Conservation (phyloP, 2,888 invertebrate genomes). For the Cryptus armator region DNA sequence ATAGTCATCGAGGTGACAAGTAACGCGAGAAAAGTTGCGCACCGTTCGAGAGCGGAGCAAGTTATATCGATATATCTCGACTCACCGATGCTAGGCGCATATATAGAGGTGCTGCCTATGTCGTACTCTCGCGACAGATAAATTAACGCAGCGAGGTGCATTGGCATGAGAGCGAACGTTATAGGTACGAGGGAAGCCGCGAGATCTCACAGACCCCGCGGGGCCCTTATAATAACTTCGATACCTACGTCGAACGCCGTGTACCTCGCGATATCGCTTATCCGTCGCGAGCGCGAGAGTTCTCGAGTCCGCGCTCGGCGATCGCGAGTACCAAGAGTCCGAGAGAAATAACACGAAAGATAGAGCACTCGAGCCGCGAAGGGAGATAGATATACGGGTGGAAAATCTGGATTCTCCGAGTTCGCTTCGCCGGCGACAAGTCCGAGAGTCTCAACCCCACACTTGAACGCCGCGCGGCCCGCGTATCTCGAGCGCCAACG, state of each 20-base stretch:
- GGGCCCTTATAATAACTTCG: slow-evolving; percentile 62
- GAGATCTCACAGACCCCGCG: slow-evolving; percentile 13
- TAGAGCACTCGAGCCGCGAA: not conserved
- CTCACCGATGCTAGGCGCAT: not conserved
- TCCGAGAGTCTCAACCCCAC: slow-evolving; percentile 22
- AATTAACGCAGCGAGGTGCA: slow-evolving; percentile 28
- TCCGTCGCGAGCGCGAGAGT: slow-evolving; percentile 49
- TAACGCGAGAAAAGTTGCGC: slow-evolving; percentile 29
- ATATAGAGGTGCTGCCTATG: not conserved
- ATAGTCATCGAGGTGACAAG: slow-evolving; percentile 51
- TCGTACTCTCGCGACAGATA: slow-evolving; percentile 14
- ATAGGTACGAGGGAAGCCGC: not conserved
- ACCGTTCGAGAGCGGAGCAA: not conserved
- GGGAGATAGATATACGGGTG: slow-evolving; percentile 4
- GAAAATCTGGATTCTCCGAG: slow-evolving; percentile 60
- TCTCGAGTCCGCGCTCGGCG: slow-evolving; percentile 40
- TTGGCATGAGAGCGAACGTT: not conserved
- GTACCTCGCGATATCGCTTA: slow-evolving; percentile 64
- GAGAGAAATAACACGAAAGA: slow-evolving; percentile 9
- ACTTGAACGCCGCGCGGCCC: not conserved
- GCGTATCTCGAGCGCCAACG: slow-evolving; percentile 69
- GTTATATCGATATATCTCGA: not conserved
- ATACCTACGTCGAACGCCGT: slow-evolving; percentile 67
- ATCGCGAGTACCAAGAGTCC: not conserved
- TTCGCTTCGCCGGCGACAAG: slow-evolving; percentile 50